Conservation (phyloP, 64 coral and sea anemone species). For the Exaiptasia diaphana region DNA sequence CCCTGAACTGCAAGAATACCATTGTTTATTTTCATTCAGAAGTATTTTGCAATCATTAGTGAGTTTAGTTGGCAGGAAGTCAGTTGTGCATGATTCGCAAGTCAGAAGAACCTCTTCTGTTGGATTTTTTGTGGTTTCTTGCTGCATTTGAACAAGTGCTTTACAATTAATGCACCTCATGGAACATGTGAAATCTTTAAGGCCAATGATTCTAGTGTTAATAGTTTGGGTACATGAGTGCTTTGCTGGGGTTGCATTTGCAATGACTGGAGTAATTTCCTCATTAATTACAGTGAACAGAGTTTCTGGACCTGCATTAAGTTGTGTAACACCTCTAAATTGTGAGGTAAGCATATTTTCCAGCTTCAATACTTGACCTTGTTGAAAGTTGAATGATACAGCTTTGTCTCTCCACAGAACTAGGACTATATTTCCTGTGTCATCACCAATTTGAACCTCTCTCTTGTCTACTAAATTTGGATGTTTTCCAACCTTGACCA, state of each 20-base stretch:
- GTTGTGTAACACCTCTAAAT: neutral
- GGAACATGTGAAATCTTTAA: neutral
- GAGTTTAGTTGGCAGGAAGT: neutral
- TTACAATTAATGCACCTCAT: neutral
- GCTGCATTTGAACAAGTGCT: neutral
- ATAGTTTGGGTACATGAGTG: neutral
- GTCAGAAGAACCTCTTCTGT: neutral
- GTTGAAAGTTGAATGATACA: neutral
- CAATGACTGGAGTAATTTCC: neutral
- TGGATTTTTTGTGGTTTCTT: neutral
- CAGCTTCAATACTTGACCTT: neutral
- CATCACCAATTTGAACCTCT: neutral
- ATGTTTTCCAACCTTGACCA: neutral
- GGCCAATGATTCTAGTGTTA: neutral
- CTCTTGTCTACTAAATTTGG: neutral
- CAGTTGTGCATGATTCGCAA: neutral
- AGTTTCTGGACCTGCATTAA: neutral
- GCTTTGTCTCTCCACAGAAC: neutral
- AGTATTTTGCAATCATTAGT: neutral
- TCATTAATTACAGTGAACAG: neutral
- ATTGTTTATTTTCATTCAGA: neutral
- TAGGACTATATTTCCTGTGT: neutral
- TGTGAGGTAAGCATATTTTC: neutral
- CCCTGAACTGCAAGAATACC: neutral
- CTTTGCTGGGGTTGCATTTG: neutral